Percentiles rank a stretch among this genome's conserved stretches.
These are phyloP conservation scores for Microhierax caerulescens DNA, from an alignment of 2,797 vertebrate species.

Conservation along the genomic window DNA sequence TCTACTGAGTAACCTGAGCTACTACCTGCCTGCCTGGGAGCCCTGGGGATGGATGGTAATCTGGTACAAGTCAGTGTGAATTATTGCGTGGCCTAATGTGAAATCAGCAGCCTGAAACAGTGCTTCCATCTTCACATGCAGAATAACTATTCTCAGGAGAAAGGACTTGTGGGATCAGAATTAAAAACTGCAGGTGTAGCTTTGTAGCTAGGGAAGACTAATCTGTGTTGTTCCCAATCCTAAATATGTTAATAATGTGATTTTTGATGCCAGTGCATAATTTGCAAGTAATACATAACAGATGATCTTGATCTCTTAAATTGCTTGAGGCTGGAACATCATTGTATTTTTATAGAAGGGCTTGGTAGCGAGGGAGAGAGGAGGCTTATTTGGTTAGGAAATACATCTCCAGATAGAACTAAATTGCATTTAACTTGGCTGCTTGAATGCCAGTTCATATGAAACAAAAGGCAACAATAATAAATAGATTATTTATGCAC, in stretches of 20 bases:
- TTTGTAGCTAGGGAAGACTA: not conserved
- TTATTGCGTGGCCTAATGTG: not conserved
- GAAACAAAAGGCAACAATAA: not conserved
- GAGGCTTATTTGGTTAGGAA: not conserved
- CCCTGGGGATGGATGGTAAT: not conserved
- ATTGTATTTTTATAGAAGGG: not conserved
- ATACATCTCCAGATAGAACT: not conserved
- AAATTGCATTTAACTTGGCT: not conserved
- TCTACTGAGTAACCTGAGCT: not conserved
- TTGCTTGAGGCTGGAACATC: not conserved
- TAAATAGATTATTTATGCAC: not conserved
- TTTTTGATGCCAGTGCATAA: not conserved
- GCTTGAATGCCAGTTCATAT: not conserved
- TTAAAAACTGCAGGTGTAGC: not conserved
- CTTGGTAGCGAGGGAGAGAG: not conserved
- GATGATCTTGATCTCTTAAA: not conserved
- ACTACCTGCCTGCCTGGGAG: not conserved
- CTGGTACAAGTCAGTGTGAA: accelerated
- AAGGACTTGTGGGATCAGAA: not conserved
- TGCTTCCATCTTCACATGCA: not conserved
- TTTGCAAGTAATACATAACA: not conserved
- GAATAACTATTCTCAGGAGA: not conserved
- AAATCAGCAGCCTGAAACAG: not conserved
- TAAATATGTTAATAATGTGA: not conserved
- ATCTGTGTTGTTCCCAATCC: not conserved